phyloP scores from a whole-genome alignment of 2,797 vertebrate species.

The Mus spretus region DNA sequence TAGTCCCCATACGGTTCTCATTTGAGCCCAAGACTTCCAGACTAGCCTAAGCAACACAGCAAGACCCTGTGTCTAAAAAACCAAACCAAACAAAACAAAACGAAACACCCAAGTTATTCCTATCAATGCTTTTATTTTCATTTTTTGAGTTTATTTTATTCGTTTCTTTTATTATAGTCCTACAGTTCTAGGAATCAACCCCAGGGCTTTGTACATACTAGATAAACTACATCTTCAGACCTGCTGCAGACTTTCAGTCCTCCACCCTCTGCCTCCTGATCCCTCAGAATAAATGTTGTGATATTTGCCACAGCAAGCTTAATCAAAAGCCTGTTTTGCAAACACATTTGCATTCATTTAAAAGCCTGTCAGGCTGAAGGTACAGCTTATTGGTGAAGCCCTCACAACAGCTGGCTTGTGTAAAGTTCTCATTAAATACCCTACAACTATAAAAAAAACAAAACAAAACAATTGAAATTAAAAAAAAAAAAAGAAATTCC shows the following conservation, averaged over 20 bases:
- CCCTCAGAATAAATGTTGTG: not conserved
- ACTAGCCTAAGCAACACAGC: not conserved
- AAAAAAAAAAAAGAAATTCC: not conserved
- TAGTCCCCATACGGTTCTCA: not conserved
- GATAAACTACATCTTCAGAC: not conserved
- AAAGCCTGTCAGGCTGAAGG: conserved; percentile 9
- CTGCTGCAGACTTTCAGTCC: not conserved
- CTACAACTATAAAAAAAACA: not conserved
- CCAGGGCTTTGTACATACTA: not conserved
- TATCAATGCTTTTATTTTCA: not conserved
- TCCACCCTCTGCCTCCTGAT: not conserved
- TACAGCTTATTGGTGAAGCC: not conserved
- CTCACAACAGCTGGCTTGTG: not conserved
- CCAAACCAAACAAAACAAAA: not conserved
- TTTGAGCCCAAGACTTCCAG: not conserved
- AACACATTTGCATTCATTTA: conserved; percentile 27
- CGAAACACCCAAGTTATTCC: not conserved
- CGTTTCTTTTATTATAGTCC: not conserved
- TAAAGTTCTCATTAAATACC: not conserved
- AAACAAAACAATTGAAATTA: not conserved
- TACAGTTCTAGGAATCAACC: not conserved
- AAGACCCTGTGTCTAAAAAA: not conserved
- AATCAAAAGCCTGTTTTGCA: not conserved
- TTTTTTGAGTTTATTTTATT: not conserved
- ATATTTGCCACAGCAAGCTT: not conserved